A percentile compares a stretch with the other conserved stretches of the same genome.
Evolutionary conservation across 2,797 vertebrate genomes (phyloP).

Genomic region (Peromyscus melanophrys): DNA sequence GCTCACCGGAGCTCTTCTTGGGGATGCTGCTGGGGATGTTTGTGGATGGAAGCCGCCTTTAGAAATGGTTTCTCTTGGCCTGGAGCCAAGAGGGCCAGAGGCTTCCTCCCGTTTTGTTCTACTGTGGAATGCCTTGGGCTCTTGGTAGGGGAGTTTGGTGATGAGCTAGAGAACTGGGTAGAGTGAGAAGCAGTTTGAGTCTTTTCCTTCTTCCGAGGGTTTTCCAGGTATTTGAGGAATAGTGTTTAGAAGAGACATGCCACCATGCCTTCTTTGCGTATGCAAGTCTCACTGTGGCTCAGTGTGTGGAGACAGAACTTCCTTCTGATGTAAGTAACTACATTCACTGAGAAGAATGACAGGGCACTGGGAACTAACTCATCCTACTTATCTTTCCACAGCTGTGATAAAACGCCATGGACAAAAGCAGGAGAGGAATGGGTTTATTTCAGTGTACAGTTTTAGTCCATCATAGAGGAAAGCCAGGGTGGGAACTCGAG

Average conservation of each 20-base stretch:
- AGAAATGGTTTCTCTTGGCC: neutral
- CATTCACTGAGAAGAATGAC: neutral
- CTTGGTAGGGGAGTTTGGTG: neutral
- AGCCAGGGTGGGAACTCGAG: neutral
- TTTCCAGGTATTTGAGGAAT: neutral
- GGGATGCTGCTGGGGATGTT: neutral
- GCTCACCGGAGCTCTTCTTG: neutral
- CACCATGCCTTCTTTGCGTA: neutral
- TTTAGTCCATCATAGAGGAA: neutral
- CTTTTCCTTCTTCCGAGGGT: neutral
- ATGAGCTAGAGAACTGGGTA: neutral
- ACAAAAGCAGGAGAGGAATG: neutral
- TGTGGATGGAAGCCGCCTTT: neutral
- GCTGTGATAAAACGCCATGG: too few species aligned
- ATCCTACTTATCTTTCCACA: neutral
- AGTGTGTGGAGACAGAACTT: constrained; percentile 3
- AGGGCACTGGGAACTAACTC: neutral
- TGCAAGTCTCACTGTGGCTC: neutral
- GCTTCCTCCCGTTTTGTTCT: neutral
- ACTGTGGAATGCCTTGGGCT: neutral
- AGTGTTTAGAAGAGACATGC: neutral
- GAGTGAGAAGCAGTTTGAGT: neutral
- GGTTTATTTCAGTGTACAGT: neutral
- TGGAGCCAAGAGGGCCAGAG: neutral
- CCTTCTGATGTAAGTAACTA: neutral